Conservation (phyloP, 2,113 vertebrate species). For the Sterrhoptilus dennistouni region DNA sequence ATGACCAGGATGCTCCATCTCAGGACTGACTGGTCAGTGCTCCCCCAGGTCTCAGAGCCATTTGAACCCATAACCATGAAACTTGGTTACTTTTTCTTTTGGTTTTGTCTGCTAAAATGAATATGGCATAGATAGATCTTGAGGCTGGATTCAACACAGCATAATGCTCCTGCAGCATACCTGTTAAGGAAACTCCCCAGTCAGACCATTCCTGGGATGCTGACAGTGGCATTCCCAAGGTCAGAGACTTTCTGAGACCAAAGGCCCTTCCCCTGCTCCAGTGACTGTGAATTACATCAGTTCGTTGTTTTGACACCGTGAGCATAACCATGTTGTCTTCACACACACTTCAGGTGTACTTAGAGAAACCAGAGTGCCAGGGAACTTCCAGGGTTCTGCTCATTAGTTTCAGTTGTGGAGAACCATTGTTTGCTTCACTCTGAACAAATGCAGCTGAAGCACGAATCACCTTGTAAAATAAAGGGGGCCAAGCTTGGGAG, state of each 20-base stretch:
- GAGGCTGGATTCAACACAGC: background rate
- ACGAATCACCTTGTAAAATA: background rate
- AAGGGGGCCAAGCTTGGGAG: background rate
- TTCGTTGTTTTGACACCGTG: fast-evolving
- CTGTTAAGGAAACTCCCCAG: background rate
- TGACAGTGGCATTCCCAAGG: background rate
- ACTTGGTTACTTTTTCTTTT: background rate
- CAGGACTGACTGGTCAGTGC: background rate
- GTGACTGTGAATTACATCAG: background rate
- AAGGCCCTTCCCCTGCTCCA: background rate
- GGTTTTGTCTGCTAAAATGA: background rate
- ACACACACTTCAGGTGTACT: background rate
- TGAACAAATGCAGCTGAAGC: background rate
- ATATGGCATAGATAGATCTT: background rate
- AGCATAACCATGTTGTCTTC: background rate
- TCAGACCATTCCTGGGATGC: background rate
- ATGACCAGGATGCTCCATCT: background rate
- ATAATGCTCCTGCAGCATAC: background rate
- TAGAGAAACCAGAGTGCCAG: background rate
- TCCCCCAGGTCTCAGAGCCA: background rate
- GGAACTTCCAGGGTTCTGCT: background rate
- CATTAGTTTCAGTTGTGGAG: background rate
- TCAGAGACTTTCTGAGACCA: fast-evolving
- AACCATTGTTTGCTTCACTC: background rate
- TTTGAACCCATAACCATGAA: background rate